These are phyloP conservation scores for Muschampia plurimacula DNA, from an alignment of 2,888 invertebrate genomes.

Conservation along the genomic window DNA sequence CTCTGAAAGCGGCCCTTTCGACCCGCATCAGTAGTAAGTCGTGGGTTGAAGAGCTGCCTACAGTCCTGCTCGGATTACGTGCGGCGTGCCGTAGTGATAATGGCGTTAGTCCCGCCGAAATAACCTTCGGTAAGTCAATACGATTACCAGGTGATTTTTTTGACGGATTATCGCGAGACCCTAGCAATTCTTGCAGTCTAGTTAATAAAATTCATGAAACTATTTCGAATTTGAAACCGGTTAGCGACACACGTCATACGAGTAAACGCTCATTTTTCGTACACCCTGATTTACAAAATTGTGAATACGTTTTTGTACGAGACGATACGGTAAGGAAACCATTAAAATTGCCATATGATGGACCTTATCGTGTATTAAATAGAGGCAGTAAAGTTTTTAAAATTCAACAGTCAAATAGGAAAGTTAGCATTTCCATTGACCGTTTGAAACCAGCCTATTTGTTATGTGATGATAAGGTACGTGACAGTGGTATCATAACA, in stretches of 20 bases:
- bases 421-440: conserved; percentile 14
- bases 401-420: conserved; percentile 5
- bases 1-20: conserved; percentile 2
- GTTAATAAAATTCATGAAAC: neutral
- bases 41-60: conserved; percentile 10
- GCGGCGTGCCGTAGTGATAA: neutral
- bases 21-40: conserved; percentile 6
- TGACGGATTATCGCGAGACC: neutral
- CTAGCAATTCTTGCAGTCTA: neutral
- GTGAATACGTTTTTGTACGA: conserved; percentile 17
- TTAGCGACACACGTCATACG: neutral
- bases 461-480: neutral
- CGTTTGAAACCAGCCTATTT: conserved; percentile 20
- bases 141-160: conserved; percentile 6
- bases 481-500: neutral
- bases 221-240: neutral
- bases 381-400: neutral
- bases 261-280: neutral
- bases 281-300: neutral
- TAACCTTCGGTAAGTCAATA: neutral
- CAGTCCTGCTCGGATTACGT: neutral
- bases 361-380: conserved; percentile 8
- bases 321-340: conserved; percentile 18
- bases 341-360: conserved; percentile 21
- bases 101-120: neutral